Percentiles rank a stretch among this genome's conserved stretches.
phyloP scores from a whole-genome alignment of 2,113 vertebrate species.

The Nothobranchius kuhntae region DNA sequence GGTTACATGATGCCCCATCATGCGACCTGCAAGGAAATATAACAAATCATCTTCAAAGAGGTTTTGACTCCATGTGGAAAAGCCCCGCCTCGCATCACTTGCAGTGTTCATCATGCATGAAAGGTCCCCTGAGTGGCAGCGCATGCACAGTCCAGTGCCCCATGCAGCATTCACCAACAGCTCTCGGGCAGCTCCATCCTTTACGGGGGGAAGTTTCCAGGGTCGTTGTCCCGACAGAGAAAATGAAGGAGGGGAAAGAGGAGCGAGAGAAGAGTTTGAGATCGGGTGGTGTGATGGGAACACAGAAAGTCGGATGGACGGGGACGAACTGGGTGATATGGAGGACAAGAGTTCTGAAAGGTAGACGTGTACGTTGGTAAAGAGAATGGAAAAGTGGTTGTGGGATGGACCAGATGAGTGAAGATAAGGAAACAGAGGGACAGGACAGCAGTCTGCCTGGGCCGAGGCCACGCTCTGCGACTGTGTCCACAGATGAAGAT shows the following conservation, averaged over 20 bases:
- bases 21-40: no score
- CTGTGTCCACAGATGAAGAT: not conserved
- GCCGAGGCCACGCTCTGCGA: slow-evolving; percentile 49
- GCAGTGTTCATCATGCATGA: slow-evolving; percentile 72
- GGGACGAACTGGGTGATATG: slow-evolving; percentile 6
- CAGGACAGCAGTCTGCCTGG: slow-evolving; percentile 34
- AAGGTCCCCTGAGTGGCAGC: slow-evolving; percentile 52
- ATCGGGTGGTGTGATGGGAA: slow-evolving; percentile 15
- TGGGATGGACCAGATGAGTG: not conserved
- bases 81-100: slow-evolving; percentile 55
- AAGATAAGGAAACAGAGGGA: slow-evolving; percentile 27
- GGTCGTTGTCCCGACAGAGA: slow-evolving; percentile 70
- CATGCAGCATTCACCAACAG: slow-evolving; percentile 82
- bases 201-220: slow-evolving; percentile 58
- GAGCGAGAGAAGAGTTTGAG: slow-evolving; percentile 28
- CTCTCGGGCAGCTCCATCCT: slow-evolving; percentile 70
- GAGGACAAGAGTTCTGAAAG: not conserved
- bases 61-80: slow-evolving; percentile 10
- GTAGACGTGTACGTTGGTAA: not conserved
- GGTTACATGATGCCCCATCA: no score
- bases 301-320: slow-evolving; percentile 4
- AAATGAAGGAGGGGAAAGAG: slow-evolving; percentile 66
- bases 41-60: no score
- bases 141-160: slow-evolving; percentile 78
- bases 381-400: not conserved